Evolutionary conservation across 2,113 vertebrate genomes (phyloP), one percentile per base, ranked within the genome.

Genomic region (Equus przewalskii): DNA sequence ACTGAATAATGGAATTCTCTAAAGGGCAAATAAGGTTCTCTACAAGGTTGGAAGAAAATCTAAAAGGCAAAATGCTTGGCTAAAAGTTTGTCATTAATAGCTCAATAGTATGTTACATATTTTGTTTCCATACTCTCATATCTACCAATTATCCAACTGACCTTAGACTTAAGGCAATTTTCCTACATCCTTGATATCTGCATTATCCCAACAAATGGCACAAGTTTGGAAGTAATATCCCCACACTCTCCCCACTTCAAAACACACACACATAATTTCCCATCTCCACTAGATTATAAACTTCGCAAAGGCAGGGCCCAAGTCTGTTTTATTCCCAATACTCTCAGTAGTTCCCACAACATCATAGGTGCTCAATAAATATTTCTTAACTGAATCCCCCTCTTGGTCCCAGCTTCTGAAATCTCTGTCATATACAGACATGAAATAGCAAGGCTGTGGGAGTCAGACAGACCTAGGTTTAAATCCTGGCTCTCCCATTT

Each of bases 401-500:
- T 91, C 86, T 93, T 75, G 49, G 16, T 6, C 24, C 10, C 73
- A 91, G 41, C 41, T 83, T 80, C 85, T 56, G 64, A 73, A 90
- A 78, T 91, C 67, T 21, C 21, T 80, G 8, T 81, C 72, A 80
- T 9, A 91, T 24, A 49, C 1, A 65, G 22, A 26, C 51, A 44
- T 12, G 51, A 80, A 83, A 75, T 7, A 41, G 12, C 7, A 22
- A 87, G 56, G 22, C 49, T 84, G n/a, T 58, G 69, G 13, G 62
- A 85, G 4, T 72, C 83, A 21, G 36, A 69, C 2, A 91, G 28
- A 72, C 18, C 15, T n/a, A 58, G 26, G 46, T 58, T 51, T 89
- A 58, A 96, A 75, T 93, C 5, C 24, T n/a, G 64, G 75, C 58
- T 94, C 84, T 86, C 41, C 36, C 62, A 80, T 64, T 80, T 76